Conservation (phyloP, 2,113 vertebrate genomes). For the Tenrec ecaudatus region DNA sequence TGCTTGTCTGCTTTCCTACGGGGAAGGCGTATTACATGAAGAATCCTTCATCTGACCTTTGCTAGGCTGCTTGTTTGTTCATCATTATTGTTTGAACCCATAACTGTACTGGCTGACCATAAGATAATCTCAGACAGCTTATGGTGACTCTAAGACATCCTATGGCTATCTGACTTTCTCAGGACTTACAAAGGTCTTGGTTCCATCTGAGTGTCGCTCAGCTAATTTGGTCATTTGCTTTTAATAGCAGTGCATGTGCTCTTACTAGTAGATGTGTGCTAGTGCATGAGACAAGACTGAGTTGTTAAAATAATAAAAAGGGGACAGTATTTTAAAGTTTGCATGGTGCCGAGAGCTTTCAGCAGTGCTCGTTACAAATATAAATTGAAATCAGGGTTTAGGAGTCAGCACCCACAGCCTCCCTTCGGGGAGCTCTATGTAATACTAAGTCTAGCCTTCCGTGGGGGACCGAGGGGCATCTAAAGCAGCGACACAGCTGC, state of each 20-base stretch:
- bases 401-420: slow-evolving; percentile 40
- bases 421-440: not conserved
- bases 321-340: slow-evolving; percentile 33
- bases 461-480: not conserved
- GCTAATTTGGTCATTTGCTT: slow-evolving; percentile 41
- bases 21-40: slow-evolving; percentile 11
- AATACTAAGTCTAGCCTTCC: not conserved
- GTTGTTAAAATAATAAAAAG: slow-evolving; percentile 50
- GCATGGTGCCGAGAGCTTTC: not conserved
- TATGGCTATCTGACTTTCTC: slow-evolving; percentile 65
- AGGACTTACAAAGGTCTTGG: slow-evolving; percentile 65
- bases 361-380: not conserved
- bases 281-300: slow-evolving; percentile 44
- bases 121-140: slow-evolving; percentile 61
- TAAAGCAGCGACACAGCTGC: not conserved
- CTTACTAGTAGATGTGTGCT: slow-evolving; percentile 1
- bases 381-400: slow-evolving; percentile 46
- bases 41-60: slow-evolving; percentile 65
- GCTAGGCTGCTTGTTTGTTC: not conserved
- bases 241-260: slow-evolving; percentile 43
- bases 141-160: slow-evolving; percentile 42
- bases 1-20: slow-evolving; percentile 61
- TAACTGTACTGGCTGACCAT: slow-evolving; percentile 22
- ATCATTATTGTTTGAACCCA: slow-evolving; percentile 43
- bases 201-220: slow-evolving; percentile 37